Evolutionary conservation across 2,797 vertebrate genomes (phyloP).

Genomic region (Propithecus deckenii): DNA sequence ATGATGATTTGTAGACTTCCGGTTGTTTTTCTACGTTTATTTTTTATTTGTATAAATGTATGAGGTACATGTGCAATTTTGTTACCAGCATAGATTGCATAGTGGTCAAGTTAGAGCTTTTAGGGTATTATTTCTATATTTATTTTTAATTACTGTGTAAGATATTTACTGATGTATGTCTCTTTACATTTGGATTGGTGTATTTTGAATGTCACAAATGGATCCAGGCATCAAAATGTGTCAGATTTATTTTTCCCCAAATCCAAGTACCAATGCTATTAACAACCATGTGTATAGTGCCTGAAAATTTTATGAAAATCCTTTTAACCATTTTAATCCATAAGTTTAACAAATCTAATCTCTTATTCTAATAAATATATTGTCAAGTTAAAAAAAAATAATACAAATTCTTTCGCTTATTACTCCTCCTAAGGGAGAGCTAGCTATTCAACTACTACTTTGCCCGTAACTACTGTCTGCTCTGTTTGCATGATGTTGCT

Average conservation of each 20-base stretch:
- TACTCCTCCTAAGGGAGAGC: neutral
- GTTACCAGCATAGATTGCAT: too few species aligned
- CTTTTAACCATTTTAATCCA: slow-evolving; percentile 83
- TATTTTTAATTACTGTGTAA: slow-evolving; percentile 81
- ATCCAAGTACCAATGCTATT: slow-evolving; percentile 65
- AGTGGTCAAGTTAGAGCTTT: too few species aligned
- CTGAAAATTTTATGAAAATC: slow-evolving; percentile 82
- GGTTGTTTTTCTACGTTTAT: slow-evolving; percentile 77
- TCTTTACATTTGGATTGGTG: slow-evolving; percentile 37
- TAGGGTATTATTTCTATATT: slow-evolving; percentile 57
- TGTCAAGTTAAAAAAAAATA: slow-evolving; percentile 66
- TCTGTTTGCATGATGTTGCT: neutral
- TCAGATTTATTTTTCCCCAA: slow-evolving; percentile 78
- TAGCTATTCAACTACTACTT: neutral
- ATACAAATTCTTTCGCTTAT: neutral
- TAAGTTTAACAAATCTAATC: slow-evolving; percentile 82
- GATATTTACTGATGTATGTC: slow-evolving; percentile 73
- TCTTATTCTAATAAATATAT: slow-evolving; percentile 85
- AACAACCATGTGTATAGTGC: slow-evolving; percentile 79
- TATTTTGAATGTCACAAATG: slow-evolving; percentile 69
- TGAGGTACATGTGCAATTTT: too few species aligned
- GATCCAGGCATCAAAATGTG: slow-evolving; percentile 73
- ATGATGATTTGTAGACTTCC: slow-evolving; percentile 72
- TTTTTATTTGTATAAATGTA: too few species aligned
- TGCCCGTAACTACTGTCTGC: neutral